These are phyloP conservation scores for Anguilla marmorata DNA, from an alignment of 2,797 vertebrate species.

Conservation along the genomic window DNA sequence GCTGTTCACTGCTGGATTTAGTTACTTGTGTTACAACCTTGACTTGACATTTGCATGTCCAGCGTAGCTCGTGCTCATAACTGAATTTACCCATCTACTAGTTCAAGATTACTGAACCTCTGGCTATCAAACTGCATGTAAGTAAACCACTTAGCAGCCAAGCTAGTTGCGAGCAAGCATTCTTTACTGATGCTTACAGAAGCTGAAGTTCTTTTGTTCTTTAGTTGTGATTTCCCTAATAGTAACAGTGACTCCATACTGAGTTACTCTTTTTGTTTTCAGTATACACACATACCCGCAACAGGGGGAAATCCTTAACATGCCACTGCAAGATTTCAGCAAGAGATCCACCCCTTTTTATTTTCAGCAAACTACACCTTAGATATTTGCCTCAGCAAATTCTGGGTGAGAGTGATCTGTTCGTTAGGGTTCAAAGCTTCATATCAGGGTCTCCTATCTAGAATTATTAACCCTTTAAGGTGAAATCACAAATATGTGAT, in stretches of 20 bases:
- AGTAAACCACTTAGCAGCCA: not conserved
- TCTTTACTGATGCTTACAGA: not conserved
- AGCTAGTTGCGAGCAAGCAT: not conserved
- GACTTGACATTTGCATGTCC: not conserved
- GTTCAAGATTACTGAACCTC: not conserved
- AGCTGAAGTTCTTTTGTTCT: not conserved
- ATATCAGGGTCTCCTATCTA: not conserved
- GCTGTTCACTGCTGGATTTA: not conserved
- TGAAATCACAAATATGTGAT: not conserved
- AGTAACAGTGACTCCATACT: not conserved
- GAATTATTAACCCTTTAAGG: not conserved
- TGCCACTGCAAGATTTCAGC: not conserved
- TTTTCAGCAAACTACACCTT: not conserved
- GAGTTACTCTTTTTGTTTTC: not conserved
- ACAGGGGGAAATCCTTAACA: not conserved
- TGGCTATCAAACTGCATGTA: not conserved
- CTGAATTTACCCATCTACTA: not conserved
- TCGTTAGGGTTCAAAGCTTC: not conserved
- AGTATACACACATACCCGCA: not conserved
- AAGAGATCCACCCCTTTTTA: not conserved
- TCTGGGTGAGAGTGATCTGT: not conserved
- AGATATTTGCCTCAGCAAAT: not conserved
- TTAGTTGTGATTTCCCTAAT: not conserved
- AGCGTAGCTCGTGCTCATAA: not conserved
- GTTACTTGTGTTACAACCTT: not conserved